Conservation (phyloP, 2,797 vertebrate species). For the Urosaurus nigricauda region DNA sequence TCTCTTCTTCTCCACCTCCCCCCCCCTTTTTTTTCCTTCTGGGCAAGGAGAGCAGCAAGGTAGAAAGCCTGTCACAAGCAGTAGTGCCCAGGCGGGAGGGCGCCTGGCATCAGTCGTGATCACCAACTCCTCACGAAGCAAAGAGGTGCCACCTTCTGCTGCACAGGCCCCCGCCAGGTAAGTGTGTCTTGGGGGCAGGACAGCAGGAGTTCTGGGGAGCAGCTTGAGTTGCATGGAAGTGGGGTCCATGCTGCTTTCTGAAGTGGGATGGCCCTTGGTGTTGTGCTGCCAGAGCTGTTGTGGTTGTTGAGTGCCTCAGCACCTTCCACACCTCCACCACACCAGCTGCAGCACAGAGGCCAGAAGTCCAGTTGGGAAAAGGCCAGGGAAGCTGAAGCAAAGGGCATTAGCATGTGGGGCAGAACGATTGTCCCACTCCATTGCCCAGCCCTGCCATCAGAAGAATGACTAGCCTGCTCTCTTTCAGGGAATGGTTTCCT, state of each 20-base stretch:
- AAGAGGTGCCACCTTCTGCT: no score
- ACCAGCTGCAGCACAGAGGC: neutral
- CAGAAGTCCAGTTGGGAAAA: neutral
- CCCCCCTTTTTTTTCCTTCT: neutral
- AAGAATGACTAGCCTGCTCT: neutral
- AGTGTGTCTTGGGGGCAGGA: neutral
- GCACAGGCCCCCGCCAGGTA: neutral
- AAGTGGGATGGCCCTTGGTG: neutral
- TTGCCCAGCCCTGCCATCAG: no score
- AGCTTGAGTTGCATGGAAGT: no score
- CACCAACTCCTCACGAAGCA: neutral
- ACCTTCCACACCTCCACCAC: rapidly evolving
- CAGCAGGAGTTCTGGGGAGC: no score
- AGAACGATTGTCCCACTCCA: rapidly evolving
- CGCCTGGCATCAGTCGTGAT: rapidly evolving
- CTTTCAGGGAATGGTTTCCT: conserved; percentile 53
- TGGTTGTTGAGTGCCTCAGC: rapidly evolving
- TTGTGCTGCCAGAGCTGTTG: no score
- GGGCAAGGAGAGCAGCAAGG: neutral
- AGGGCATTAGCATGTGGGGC: no score
- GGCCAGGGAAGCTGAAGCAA: neutral
- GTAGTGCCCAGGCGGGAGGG: rapidly evolving
- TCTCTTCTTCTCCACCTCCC: neutral
- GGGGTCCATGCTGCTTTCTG: neutral
- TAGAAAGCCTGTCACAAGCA: rapidly evolving